Evolutionary conservation across 2,888 invertebrate genomes (phyloP).

Genomic region (Ichneumoninae sp.): DNA sequence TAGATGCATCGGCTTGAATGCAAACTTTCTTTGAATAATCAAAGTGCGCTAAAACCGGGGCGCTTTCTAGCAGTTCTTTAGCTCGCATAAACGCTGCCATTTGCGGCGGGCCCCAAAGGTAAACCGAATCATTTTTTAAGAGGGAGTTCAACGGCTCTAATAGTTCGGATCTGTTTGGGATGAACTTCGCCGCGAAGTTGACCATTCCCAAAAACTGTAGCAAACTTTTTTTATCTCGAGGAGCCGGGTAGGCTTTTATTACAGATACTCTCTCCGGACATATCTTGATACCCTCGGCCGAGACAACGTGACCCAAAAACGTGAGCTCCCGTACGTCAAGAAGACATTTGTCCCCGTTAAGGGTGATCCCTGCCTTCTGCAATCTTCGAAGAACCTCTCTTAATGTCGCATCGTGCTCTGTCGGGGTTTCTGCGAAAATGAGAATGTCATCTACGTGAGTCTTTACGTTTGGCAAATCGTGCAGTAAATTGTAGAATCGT

Average conservation of each 20-base stretch:
- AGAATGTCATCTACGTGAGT: slow-evolving; percentile 67
- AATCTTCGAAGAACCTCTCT: slow-evolving; percentile 68
- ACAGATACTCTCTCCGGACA: slow-evolving; percentile 42
- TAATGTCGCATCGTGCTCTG: slow-evolving; percentile 69
- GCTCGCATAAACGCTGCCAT: slow-evolving; percentile 71
- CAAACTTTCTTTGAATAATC: background rate
- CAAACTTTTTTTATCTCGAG: background rate
- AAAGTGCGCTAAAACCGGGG: slow-evolving; percentile 6
- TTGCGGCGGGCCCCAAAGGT: slow-evolving; percentile 37
- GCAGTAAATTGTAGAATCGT: slow-evolving; percentile 54
- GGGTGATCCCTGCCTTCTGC: slow-evolving; percentile 68
- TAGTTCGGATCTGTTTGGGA: slow-evolving; percentile 66
- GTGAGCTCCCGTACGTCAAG: slow-evolving; percentile 62
- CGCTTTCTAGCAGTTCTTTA: slow-evolving; percentile 64
- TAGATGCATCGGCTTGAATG: slow-evolving; percentile 7
- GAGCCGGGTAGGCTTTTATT: background rate
- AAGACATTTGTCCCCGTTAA: slow-evolving; percentile 74
- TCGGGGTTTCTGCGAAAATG: slow-evolving; percentile 55
- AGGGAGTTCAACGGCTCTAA: slow-evolving; percentile 65
- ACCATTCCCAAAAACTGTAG: slow-evolving; percentile 8
- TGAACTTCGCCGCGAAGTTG: slow-evolving; percentile 63
- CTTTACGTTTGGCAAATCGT: slow-evolving; percentile 60
- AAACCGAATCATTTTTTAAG: slow-evolving; percentile 49
- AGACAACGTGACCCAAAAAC: slow-evolving; percentile 72
- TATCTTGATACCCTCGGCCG: slow-evolving; percentile 60